Evolutionary conservation across 2,113 vertebrate genomes (phyloP), one percentile per base, ranked within the genome.

Genomic region (Brachyhypopomus gauderio): DNA sequence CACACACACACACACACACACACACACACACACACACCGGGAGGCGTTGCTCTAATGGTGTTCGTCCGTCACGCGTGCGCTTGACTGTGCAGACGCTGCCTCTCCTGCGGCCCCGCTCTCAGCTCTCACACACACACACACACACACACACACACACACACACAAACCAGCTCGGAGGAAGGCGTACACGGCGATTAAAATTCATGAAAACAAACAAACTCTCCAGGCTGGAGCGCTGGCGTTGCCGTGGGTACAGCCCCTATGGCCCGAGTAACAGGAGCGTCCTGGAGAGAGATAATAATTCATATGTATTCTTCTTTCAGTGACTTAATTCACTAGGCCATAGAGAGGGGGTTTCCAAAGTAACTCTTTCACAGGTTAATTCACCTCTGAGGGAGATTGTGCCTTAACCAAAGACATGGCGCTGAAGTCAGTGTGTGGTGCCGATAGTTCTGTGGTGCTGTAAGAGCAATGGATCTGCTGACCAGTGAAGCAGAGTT

Each of bases 191-290:
- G 30, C 52, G 45, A 84, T 84, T 86, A 77, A 86, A 80, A 86
- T 85, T 83, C 77, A 83, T 83, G 78, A 80, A 85, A 85, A 78
- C 85, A 80, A 85, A 85, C 83, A 85, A 81, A 78, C 72, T 77
- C 66, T 77, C 58, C 41, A 52, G 64, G 69, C 56, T 79, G 59
- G 55, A 23, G 75, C 69, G 45, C 67, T 55, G 30, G 17, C 25
- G 19, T 5, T 69, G 72, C 34, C 38, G 9, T 17, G 14, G 72
- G 74, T 48, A 38, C 79, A 55, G 38, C 63, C 45, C 45, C 72
- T 72, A n/a, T 3, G 5, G 82, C 41, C 63, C 38, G 48, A 58
- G 69, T 72, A 84, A 84, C 77, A 82, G 52, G 30, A 36, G 64
- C 78, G 17, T 36, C 59, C 60, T 48, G 55, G 59, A 69, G 72